phyloP scores from a whole-genome alignment of 2,888 invertebrate genomes.

The Stenolophus ochropezus region DNA sequence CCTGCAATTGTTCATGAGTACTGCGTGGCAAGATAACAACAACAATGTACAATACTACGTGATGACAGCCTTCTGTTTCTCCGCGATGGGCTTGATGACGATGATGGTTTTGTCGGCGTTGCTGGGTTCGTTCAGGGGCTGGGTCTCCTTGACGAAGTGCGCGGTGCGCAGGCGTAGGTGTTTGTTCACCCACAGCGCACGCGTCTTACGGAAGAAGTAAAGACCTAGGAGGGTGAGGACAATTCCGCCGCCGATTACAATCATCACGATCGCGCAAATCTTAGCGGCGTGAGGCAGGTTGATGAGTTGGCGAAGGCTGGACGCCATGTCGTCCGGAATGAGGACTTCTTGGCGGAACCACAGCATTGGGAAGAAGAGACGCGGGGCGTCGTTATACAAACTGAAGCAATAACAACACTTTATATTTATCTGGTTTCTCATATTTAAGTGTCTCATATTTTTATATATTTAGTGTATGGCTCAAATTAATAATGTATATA shows the following conservation, averaged over 20 bases:
- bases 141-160: constrained; percentile 32
- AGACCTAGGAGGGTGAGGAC: background rate
- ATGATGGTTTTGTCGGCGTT: background rate
- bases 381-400: constrained; percentile 80
- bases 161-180: constrained; percentile 1
- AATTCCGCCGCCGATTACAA: background rate
- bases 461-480: no score
- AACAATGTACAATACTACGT: background rate
- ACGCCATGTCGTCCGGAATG: constrained; percentile 76
- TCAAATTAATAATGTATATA: no score
- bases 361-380: constrained; percentile 83
- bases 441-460: background rate
- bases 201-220: background rate
- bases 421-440: background rate
- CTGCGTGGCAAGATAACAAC: background rate
- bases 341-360: constrained; percentile 85
- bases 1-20: background rate
- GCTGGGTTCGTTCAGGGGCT: background rate
- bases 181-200: background rate
- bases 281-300: constrained; percentile 71
- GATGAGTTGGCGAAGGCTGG: constrained; percentile 75
- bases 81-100: background rate
- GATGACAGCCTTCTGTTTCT: constrained; percentile 17
- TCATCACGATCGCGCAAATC: background rate
- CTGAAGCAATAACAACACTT: constrained; percentile 70